A percentile compares a stretch with the other conserved stretches of the same genome.
phyloP scores from a whole-genome alignment of 2,113 vertebrate genomes.

The Agelaius tricolor region DNA sequence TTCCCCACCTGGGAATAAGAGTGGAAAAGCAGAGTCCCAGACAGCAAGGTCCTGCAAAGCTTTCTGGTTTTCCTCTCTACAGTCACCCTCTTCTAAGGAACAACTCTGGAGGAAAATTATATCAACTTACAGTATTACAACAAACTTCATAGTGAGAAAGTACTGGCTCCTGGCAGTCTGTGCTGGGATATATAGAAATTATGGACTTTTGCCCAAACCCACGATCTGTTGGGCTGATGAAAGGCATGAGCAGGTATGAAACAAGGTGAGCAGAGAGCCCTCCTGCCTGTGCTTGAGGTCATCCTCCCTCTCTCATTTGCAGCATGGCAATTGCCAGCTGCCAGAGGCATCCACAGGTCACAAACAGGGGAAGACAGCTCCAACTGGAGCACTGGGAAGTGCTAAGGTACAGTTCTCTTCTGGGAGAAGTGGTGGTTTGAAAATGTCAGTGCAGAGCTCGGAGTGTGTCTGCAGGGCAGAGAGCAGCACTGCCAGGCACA shows the following conservation, averaged over 20 bases:
- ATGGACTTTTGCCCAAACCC: neutral
- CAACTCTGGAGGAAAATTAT: neutral
- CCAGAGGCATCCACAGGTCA: neutral
- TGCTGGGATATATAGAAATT: neutral
- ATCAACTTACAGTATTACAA: neutral
- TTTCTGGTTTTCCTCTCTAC: neutral
- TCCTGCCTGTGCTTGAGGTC: neutral
- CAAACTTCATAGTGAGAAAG: neutral
- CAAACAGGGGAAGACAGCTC: neutral
- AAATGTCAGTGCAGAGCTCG: neutral
- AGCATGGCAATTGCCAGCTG: neutral
- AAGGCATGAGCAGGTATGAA: neutral
- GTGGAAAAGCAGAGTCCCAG: neutral
- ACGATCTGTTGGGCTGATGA: neutral
- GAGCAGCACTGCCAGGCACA: neutral
- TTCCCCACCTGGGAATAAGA: neutral
- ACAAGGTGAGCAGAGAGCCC: neutral
- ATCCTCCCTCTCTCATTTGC: neutral
- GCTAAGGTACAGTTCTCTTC: neutral
- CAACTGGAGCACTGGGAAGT: accelerated
- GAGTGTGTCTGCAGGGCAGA: neutral
- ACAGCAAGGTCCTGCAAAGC: neutral
- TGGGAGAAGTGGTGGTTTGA: neutral
- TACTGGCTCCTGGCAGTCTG: neutral
- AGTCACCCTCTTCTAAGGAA: neutral